Evolutionary conservation across 2,113 vertebrate species (phyloP).

Genomic region (Cathartes aura): DNA sequence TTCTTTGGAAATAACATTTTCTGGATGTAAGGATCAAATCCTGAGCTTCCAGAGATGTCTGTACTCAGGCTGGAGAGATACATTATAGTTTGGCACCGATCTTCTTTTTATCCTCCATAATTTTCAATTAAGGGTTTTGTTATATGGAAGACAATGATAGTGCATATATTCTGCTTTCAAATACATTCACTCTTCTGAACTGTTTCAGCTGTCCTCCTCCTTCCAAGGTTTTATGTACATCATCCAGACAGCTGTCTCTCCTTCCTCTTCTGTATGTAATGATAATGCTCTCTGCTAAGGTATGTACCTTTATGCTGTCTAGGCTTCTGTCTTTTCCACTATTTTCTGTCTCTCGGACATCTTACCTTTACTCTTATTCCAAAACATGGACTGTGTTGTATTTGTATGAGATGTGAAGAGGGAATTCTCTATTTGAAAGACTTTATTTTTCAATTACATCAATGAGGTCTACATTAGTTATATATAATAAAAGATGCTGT

Average conservation of each 20-base stretch:
- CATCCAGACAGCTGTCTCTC: neutral
- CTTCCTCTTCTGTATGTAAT: neutral
- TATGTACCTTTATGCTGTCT: neutral
- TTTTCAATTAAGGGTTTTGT: neutral
- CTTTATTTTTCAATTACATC: neutral
- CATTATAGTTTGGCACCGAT: neutral
- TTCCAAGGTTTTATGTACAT: neutral
- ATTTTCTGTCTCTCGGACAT: neutral
- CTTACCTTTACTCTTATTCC: neutral
- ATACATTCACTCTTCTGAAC: neutral
- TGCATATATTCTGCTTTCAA: neutral
- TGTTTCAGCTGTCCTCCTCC: neutral
- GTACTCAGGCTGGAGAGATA: neutral
- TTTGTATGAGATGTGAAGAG: neutral
- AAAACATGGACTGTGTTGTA: neutral
- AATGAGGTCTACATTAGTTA: neutral
- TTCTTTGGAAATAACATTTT: neutral
- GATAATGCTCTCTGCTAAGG: neutral
- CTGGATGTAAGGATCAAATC: neutral
- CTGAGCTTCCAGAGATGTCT: neutral
- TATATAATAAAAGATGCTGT: neutral
- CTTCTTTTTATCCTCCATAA: neutral
- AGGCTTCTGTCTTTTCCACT: neutral
- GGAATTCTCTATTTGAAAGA: neutral
- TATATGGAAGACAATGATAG: neutral